A percentile compares a stretch with the other conserved stretches of the same genome.
phyloP scores from a whole-genome alignment of 53 echinoderm and acorn worm genomes.

The Temnopleurus reevesii region DNA sequence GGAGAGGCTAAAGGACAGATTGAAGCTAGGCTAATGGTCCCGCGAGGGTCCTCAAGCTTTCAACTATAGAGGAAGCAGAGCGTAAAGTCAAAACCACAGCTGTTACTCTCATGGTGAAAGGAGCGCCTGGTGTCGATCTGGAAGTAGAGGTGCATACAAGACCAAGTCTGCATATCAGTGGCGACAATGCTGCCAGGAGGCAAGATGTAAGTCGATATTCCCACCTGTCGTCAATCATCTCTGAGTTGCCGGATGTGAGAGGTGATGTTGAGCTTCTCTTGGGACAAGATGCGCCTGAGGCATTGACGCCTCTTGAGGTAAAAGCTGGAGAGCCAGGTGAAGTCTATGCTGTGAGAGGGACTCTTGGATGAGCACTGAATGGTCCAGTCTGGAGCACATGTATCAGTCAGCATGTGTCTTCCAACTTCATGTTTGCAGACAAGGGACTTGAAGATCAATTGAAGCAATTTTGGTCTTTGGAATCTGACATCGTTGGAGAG shows the following conservation, averaged over 20 bases:
- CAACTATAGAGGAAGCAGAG: constrained; percentile 41
- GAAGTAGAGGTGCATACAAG: constrained; percentile 24
- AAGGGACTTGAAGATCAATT: constrained; percentile 49
- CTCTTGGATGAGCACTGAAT: constrained; percentile 71
- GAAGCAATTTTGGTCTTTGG: constrained; percentile 64
- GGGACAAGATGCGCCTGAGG: constrained; percentile 70
- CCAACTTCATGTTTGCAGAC: constrained; percentile 23
- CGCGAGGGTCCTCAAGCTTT: not conserved
- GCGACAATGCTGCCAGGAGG: not conserved
- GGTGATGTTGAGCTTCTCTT: constrained; percentile 56
- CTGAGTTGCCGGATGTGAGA: not conserved
- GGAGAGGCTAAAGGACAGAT: not conserved
- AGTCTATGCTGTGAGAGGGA: constrained; percentile 58
- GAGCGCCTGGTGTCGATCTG: not conserved
- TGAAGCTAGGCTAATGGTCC: constrained; percentile 26
- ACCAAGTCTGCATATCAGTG: constrained; percentile 15
- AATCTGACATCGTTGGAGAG: constrained; percentile 52
- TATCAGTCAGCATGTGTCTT: not conserved
- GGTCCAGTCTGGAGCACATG: constrained; percentile 54
- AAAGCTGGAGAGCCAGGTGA: constrained; percentile 52
- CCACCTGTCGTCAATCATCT: not conserved
- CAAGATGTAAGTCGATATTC: not conserved
- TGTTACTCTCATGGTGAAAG: constrained; percentile 44
- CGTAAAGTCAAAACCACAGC: not conserved
- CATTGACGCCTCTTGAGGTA: constrained; percentile 64